These are phyloP conservation scores for Leptopterna dolabrata DNA, from an alignment of 2,888 invertebrate species.

Conservation along the genomic window DNA sequence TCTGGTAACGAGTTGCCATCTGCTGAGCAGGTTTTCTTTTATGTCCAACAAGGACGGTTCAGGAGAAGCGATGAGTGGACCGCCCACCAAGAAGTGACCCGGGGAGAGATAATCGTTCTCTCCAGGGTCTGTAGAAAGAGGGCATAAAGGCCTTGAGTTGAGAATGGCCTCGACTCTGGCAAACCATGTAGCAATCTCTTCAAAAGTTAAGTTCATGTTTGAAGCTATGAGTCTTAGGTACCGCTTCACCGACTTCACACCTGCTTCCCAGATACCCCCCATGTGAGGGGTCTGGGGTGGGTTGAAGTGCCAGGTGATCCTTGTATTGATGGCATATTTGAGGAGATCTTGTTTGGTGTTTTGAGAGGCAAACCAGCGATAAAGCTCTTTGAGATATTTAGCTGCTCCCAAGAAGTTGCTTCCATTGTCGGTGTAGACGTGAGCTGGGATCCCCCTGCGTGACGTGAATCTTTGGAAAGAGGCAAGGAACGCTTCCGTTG, in stretches of 20 bases:
- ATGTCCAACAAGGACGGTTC: constrained; percentile 60
- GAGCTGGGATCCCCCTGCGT: constrained; percentile 62
- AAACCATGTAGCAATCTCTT: constrained; percentile 63
- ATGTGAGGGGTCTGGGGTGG: constrained; percentile 63
- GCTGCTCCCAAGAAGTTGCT: constrained; percentile 64
- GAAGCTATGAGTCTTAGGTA: constrained; percentile 58
- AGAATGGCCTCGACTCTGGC: constrained; percentile 64
- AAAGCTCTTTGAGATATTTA: constrained; percentile 55
- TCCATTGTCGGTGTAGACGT: constrained; percentile 64
- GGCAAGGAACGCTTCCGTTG: constrained; percentile 63
- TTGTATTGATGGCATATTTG: constrained; percentile 52
- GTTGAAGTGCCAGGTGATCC: constrained; percentile 53
- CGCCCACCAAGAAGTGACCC: constrained; percentile 64
- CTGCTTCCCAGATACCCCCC: constrained; percentile 65
- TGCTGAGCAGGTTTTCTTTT: constrained; percentile 54
- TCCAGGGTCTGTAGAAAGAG: constrained; percentile 62
- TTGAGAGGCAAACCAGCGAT: background rate
- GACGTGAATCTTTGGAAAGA: constrained; percentile 62
- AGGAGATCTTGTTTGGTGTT: background rate
- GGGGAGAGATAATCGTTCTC: constrained; percentile 63
- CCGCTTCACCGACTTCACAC: constrained; percentile 64
- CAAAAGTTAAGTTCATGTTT: constrained; percentile 61
- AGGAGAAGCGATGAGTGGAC: constrained; percentile 60
- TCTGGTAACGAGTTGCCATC: constrained; percentile 59
- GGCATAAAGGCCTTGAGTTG: constrained; percentile 64